Evolutionary conservation across 2,797 vertebrate species (phyloP), one percentile per base, ranked within the genome.

Genomic region (Poeciliopsis infans): DNA sequence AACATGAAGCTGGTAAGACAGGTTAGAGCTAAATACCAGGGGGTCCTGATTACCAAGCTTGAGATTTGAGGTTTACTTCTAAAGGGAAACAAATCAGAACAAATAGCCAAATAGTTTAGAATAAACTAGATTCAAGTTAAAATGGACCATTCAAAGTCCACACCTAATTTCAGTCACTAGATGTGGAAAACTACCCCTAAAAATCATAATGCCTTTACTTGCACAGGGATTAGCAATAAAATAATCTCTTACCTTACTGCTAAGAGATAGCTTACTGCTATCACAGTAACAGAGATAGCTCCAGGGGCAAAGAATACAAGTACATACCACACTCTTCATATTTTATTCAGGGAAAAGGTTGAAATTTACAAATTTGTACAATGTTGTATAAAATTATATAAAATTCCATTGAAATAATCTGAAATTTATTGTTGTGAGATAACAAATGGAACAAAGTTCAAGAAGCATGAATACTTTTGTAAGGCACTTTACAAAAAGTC

Each of bases 401-500:
- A 45, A 68, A 46, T 69, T 23, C 39, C 23, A 7, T 43, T 28
- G 7, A 45, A 6, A 18, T 46, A n/a, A 13, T 7, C 2, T 70
- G 12, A 45, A 15, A 43, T 70, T 7, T 28, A 28, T 46, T 45
- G 43, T 28, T 70, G 25, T 28, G 45, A 46, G 6, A 28, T 46
- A 16, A 45, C 41, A 70, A 70, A 28, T 36, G 13, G 12, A 70
- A 70, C 43, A 70, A 53, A 28, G 12, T 45, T 70, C 25, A 43
- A 43, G 66, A 69, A 13, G 20, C 43, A 69, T 41, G 13, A 70
- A 70, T 45, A 70, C 41, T 70, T 70, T 70, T 70, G 12, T n/a
- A 70, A 70, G 68, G 47, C 72, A 53, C 47, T 36, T 72, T 33
- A 7, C 39, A 57, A 59, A 5, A 18, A 87, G 72, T 87, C 83